Percentiles rank a stretch among this genome's conserved stretches.
Conservation (phyloP, 2,797 vertebrate species). For the Halcyon badia region DNA sequence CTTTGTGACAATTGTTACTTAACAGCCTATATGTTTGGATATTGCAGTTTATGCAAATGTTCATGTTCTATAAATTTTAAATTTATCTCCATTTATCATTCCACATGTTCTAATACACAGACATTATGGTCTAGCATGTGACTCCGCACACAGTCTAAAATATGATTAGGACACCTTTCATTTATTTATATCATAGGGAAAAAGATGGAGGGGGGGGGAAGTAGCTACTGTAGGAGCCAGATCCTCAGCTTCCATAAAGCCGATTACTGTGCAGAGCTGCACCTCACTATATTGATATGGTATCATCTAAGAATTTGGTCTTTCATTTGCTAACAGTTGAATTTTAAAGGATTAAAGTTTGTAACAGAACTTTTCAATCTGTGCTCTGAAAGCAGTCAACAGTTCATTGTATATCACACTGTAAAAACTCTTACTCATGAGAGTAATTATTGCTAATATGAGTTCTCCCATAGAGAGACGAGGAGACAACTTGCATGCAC, state of each 20-base stretch:
- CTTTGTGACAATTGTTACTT: constrained; percentile 87
- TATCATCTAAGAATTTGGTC: background rate
- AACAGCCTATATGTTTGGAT: constrained; percentile 90
- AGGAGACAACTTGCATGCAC: background rate
- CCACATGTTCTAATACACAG: constrained; percentile 77
- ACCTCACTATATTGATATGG: background rate
- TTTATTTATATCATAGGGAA: constrained; percentile 81
- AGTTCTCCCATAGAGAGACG: background rate
- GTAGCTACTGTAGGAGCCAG: background rate
- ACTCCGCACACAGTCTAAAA: constrained; percentile 67
- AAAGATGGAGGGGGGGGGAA: background rate
- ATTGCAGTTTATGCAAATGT: constrained; percentile 96
- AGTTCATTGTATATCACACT: background rate
- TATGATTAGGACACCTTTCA: constrained; percentile 87
- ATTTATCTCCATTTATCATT: constrained; percentile 93
- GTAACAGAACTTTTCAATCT: background rate
- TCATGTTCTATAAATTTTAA: constrained; percentile 97
- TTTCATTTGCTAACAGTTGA: constrained; percentile 14
- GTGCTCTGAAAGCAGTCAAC: background rate
- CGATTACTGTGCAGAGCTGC: background rate
- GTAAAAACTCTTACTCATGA: constrained; percentile 26
- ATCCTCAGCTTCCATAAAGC: background rate
- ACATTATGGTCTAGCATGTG: constrained; percentile 71
- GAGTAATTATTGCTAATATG: constrained; percentile 14
- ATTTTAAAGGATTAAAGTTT: constrained; percentile 71